Evolutionary conservation across 2,113 vertebrate species (phyloP), one percentile per base, ranked within the genome.

Genomic region (Elgaria multicarinata): DNA sequence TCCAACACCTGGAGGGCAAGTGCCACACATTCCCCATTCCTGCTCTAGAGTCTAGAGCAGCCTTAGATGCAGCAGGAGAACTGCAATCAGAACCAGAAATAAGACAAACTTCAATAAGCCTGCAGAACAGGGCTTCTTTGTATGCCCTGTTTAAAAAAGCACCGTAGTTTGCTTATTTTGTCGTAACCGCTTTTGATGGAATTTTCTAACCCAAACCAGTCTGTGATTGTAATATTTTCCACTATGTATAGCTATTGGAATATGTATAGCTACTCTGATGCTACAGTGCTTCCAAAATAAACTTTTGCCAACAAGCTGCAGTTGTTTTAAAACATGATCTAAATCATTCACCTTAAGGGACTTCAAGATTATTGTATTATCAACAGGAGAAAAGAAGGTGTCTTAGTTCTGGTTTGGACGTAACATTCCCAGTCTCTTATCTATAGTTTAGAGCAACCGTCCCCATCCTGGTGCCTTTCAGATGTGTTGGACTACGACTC

Each of bases 381-480:
- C 8, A 90, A 42, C 0, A 7, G 39, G 6, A 42, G 36, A 81
- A 87, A 85, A 90, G 85, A 18, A 22, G 4, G 92, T 91, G 82
- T 0, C 0, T 28, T 46, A 46, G 3, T n/a, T 86, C 64, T 16
- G 12, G 44, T 88, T n/a, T 0, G 0, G 69, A 75, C 33, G 20
- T 71, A 67, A 88, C n/a, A 58, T 39, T 28, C 24, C 46, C 16
- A 71, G 53, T 55, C 53, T 42, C 9, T 78, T 86, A 72, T 58
- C 50, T 13, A 75, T 76, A 69, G 71, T 83, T 88, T 82, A 72
- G n/a, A 81, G 50, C 12, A 69, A 39, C 46, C 42, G n/a, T 46
- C 31, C 66, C 31, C 24, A 84, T 20, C 16, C 28, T 84, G 50
- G 46, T 50, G 8, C 3, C 42, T 42, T 76, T 18, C 74, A 76